phyloP scores from a whole-genome alignment of 2,113 vertebrate genomes.

The Tricholaema leucomelas region DNA sequence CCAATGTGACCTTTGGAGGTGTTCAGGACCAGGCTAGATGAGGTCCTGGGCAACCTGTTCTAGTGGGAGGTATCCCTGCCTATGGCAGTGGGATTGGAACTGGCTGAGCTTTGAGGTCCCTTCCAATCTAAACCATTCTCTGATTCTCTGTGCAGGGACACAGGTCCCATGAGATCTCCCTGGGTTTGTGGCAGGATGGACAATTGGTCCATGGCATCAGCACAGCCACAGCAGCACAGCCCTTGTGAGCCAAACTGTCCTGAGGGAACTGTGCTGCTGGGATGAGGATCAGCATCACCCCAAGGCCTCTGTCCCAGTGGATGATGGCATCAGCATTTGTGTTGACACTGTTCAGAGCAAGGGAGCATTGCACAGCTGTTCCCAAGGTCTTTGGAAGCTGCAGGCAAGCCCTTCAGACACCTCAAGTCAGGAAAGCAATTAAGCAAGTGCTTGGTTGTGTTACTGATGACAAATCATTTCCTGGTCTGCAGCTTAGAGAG shows the following conservation, averaged over 20 bases:
- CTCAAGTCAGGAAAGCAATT: background rate
- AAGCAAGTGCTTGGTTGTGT: background rate
- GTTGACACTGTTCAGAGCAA: background rate
- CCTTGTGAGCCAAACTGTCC: background rate
- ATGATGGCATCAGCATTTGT: accelerated
- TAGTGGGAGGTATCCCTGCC: no score
- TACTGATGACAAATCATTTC: background rate
- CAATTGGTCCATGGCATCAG: accelerated
- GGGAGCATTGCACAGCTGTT: constrained; percentile 7
- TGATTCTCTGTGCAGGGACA: background rate
- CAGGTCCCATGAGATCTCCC: background rate
- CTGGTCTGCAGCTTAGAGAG: background rate
- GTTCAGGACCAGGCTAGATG: no score
- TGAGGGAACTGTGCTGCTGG: background rate
- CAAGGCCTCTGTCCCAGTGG: background rate
- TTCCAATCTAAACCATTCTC: no score
- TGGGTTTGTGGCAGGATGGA: background rate
- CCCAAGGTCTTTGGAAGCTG: background rate
- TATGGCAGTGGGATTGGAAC: no score
- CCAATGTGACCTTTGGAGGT: no score
- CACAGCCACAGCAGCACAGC: accelerated
- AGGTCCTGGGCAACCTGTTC: no score
- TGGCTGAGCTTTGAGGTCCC: no score
- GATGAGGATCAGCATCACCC: background rate
- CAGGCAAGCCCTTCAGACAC: background rate